These are phyloP conservation scores for Cotesia vestalis DNA, from an alignment of 1,140 invertebrate species.

Conservation along the genomic window DNA sequence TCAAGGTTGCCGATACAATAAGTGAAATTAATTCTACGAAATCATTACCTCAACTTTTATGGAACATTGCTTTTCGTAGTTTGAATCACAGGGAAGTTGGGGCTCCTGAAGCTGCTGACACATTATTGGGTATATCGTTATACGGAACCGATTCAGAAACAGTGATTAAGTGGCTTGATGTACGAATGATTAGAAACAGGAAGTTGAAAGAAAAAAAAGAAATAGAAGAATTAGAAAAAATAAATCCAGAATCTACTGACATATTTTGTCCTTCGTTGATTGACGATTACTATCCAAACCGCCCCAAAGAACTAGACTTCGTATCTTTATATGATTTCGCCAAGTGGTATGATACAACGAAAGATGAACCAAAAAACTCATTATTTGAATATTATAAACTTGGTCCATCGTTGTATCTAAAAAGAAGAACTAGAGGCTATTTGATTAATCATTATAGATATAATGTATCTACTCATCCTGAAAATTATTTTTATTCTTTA, in stretches of 20 bases:
- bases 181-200: background rate
- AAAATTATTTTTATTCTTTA: slow-evolving; percentile 37
- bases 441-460: slow-evolving; percentile 36
- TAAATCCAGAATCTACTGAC: slow-evolving; percentile 7
- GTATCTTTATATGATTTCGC: slow-evolving; percentile 7
- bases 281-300: slow-evolving; percentile 11
- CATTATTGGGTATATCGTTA: slow-evolving; percentile 24
- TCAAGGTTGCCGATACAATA: slow-evolving; percentile 27
- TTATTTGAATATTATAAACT: slow-evolving; percentile 7
- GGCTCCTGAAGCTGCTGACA: slow-evolving; percentile 34
- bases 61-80: slow-evolving; percentile 33
- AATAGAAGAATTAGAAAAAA: background rate
- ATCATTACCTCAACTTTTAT: slow-evolving; percentile 28
- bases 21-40: slow-evolving; percentile 40
- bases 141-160: slow-evolving; percentile 40
- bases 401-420: slow-evolving; percentile 17
- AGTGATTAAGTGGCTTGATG: slow-evolving; percentile 40
- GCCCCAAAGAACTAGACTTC: slow-evolving; percentile 3
- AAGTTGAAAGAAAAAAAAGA: background rate
- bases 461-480: slow-evolving; percentile 26
- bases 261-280: slow-evolving; percentile 10
- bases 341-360: no score
- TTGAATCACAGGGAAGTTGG: slow-evolving; percentile 35
- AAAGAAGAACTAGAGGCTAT: slow-evolving; percentile 33
- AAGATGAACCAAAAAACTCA: no score